Evolutionary conservation across 2,888 invertebrate genomes (phyloP), one percentile per base, ranked within the genome.

Genomic region (Bimastos eiseni): DNA sequence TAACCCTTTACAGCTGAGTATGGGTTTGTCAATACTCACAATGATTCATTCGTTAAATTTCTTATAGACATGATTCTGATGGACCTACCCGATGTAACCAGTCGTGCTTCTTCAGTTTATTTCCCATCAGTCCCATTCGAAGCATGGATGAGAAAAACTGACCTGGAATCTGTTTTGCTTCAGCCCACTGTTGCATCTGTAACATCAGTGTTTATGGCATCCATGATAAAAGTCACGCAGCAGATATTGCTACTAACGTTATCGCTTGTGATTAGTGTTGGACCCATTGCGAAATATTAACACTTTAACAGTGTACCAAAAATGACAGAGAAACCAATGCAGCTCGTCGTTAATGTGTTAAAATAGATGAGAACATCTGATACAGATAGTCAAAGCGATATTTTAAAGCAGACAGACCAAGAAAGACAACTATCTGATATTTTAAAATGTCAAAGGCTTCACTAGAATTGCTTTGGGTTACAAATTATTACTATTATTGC

Each of bases 161-260:
- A 33, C 98, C 98, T 44, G 97, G 97, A 44, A 95, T 93, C 95
- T 96, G 97, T 95, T 97, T 97, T 91, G 97, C 97, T 93, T 96
- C 96, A 2, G 97, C 97, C 97, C 98, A 98, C 19, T 96, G 96
- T 93, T 95, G 95, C 94, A 96, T 96, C 96, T 97, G 70, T 70
- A n/a, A 70, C 70, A 70, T 30, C 70, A 70, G n/a, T 8, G n/a
- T n/a, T 70, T 70, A 70, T 13, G 11, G 70, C 24, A n/a, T 70
- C 70, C 49, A 49, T 11, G 24, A 21, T n/a, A n/a, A 8, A n/a
- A 70, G 8, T 11, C 70, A n/a, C 0, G 5, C 30, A 70, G 30
- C 70, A n/a, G n/a, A 30, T n/a, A 17, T 70, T 70, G 8, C 30
- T n/a, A 1, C 11, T n/a, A 0, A 70, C 30, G n/a, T n/a, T 70